Evolutionary conservation across 2,797 vertebrate species (phyloP).

Genomic region (Muscicapa striata): DNA sequence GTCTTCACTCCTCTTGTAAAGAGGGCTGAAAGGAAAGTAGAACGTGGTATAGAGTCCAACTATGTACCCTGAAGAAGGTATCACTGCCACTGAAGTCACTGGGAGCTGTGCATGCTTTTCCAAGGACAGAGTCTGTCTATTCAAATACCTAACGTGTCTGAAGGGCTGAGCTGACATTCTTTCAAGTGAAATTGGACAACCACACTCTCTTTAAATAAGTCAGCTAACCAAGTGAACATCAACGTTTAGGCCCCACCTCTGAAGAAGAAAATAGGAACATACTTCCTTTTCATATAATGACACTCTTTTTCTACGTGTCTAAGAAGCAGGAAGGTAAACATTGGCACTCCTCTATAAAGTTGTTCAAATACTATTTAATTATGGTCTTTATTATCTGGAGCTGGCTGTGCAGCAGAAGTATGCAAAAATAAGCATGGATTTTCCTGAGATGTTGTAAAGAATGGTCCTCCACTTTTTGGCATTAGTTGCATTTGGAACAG

Average conservation of each 20-base stretch:
- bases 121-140: background rate
- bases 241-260: background rate
- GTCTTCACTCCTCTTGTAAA: background rate
- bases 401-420: background rate
- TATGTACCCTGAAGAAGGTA: background rate
- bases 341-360: background rate
- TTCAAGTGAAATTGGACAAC: background rate
- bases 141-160: background rate
- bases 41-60: background rate
- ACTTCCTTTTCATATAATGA: background rate
- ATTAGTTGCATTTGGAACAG: background rate
- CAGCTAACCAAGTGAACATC: background rate
- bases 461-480: background rate
- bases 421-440: background rate
- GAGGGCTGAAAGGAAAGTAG: background rate
- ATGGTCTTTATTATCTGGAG: background rate
- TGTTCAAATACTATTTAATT: background rate
- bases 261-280: background rate
- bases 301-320: background rate
- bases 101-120: background rate
- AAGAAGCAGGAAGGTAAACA: background rate
- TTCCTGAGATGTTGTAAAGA: background rate
- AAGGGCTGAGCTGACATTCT: background rate
- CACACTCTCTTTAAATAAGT: background rate
- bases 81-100: background rate